A percentile compares a stretch with the other conserved stretches of the same genome.
Evolutionary conservation across 2,113 vertebrate genomes (phyloP).

Genomic region (Oreotrochilus melanogaster): DNA sequence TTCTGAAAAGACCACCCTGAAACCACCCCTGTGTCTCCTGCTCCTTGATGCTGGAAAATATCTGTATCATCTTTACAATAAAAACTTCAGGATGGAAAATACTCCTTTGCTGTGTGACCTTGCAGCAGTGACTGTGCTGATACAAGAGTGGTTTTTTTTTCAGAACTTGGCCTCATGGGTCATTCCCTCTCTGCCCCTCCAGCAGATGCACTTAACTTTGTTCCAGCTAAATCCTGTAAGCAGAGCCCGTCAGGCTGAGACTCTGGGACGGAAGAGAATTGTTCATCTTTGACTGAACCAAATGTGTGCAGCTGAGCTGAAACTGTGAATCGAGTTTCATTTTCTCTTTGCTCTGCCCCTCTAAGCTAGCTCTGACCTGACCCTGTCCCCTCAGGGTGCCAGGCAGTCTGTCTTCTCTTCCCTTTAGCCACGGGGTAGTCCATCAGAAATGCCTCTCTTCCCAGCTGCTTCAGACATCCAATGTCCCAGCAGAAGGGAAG

Average conservation of each 20-base stretch:
- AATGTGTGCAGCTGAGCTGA: not conserved
- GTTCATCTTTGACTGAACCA: not conserved
- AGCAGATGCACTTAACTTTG: not conserved
- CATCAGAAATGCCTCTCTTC: not conserved
- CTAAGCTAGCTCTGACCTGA: not conserved
- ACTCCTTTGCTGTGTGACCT: not conserved
- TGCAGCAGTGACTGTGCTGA: not conserved
- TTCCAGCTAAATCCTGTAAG: not conserved
- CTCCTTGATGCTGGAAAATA: slow-evolving; percentile 20
- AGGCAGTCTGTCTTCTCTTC: not conserved
- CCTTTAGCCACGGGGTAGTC: not conserved
- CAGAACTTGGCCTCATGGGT: not conserved
- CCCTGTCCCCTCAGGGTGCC: not conserved
- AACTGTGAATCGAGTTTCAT: not conserved
- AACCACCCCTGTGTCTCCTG: not conserved
- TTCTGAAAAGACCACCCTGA: not conserved
- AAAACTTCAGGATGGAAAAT: not conserved
- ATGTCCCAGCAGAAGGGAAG: not conserved
- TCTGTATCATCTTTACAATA: not conserved
- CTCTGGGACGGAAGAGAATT: not conserved
- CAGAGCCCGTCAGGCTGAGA: not conserved
- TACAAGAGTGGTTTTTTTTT: not conserved
- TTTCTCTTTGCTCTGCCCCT: not conserved
- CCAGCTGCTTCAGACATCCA: not conserved
- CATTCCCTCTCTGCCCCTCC: not conserved